phyloP scores from a whole-genome alignment of 1,140 invertebrate species.

The Apocrypta bakeri region DNA sequence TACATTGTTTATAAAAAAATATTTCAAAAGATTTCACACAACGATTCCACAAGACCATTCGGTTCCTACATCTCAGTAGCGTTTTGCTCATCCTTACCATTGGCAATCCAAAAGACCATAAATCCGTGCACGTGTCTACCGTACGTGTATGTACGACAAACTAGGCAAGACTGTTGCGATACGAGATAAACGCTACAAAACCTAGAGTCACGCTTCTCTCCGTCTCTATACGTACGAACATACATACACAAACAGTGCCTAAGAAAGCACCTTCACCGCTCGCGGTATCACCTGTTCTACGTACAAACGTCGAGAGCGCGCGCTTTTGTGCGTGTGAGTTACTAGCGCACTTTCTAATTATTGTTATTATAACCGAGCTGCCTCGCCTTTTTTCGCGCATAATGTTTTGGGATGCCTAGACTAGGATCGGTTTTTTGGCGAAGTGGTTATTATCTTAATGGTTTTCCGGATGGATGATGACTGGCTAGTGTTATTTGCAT shows the following conservation, averaged over 20 bases:
- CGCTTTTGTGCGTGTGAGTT: background rate
- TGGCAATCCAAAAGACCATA: background rate
- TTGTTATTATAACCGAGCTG: slow-evolving; percentile 1
- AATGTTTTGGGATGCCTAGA: background rate
- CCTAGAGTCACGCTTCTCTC: background rate
- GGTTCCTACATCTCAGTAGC: background rate
- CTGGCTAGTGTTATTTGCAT: background rate
- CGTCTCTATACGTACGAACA: background rate
- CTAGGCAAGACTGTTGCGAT: background rate
- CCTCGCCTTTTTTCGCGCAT: background rate
- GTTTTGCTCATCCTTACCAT: background rate
- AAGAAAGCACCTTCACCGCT: slow-evolving; percentile 1
- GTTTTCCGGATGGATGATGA: slow-evolving; percentile 1
- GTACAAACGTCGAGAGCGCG: background rate
- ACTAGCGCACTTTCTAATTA: slow-evolving; percentile 39
- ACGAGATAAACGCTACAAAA: background rate
- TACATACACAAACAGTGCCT: too few relatives aligned
- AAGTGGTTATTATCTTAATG: background rate
- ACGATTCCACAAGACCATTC: background rate
- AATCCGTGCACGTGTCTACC: background rate
- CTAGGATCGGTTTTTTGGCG: background rate
- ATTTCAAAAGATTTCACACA: background rate
- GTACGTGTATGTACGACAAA: background rate
- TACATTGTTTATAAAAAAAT: too few relatives aligned
- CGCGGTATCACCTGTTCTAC: slow-evolving; percentile 12